Evolutionary conservation across 2,888 invertebrate genomes (phyloP), one percentile per base, ranked within the genome.

Genomic region (Volucella inanis): DNA sequence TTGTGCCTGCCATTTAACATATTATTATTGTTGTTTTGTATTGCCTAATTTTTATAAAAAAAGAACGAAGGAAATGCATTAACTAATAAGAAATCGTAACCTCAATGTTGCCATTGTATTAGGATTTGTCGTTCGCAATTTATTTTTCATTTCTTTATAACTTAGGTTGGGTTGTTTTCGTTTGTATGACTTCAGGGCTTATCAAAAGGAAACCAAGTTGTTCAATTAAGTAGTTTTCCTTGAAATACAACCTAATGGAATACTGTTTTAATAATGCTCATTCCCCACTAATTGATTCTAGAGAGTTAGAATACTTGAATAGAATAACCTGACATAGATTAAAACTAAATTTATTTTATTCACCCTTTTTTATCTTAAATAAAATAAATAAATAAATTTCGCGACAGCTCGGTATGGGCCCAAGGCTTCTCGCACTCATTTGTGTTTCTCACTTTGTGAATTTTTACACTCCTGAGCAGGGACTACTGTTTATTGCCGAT

Each of bases 81-180:
- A 80, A 84, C 84, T 84, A 80, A 84, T 75, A 84, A 80, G 74
- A 84, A 84, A 84, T 84, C 75, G 79, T 71, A 75, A 76, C 70
- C 59, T 75, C 39, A 49, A n/a, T 79, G 55, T 64, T 65, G 38
- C 18, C 43, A 41, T 41, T 22, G 55, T 52, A 59, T 67, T 54
- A 50, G 22, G 43, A 83, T 78, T 74, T 57, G 79, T 57, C 38
- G 18, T 31, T 55, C 54, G 18, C 14, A 3, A 18, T 45, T 14
- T 54, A n/a, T 31, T 31, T 31, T 31, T 31, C 6, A 31, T 6
- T 31, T 31, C 6, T 31, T 31, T 31, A 31, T 6, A 31, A 6
- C 31, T 31, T 31, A 31, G 31, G 31, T 6, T 31, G 31, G 31
- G 31, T 31, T 31, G n/a, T 59, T 49, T 61, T 61, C 1, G 18